Base-by-base conservation (phyloP, 2,797 vertebrate genomes). In the Petrocephalus schoutedeni region DNA sequence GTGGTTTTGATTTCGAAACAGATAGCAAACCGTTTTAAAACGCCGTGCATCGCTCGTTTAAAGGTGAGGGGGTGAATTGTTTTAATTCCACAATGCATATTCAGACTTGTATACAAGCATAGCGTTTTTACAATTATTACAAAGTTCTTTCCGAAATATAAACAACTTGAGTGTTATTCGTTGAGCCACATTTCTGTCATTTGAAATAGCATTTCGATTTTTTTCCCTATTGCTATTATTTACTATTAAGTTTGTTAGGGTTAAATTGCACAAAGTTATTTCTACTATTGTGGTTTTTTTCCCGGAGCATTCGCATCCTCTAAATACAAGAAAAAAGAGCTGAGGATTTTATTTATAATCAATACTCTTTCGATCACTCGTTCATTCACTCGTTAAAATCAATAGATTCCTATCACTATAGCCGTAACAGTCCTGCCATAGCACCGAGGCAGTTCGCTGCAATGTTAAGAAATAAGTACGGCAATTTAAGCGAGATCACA, bases 361-460 rank as follows among this genome's bases (percentile, higher is more conserved):
- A 91, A 94, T 94, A 93, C 91, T 92, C 93, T 94, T 92, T 92
- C 91, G 94, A 94, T 93, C 92, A 91, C 89, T 93, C 90, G 91
- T 93, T 92, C 90, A 92, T 91, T 93, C 92, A 94, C 28, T 71
- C 28, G 64, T 71, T 71, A 36, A 36, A 36, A 71, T 93, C 88
- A 91, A 94, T 95, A 94, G 92, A 95, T 95, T 93, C 88, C 90
- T 92, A 92, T 92, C 92, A 94, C 92, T 92, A 92, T 91, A 90
- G 91, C 90, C 71, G 90, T 89, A 92, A 94, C 92, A 90, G 91
- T 89, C 90, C 91, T 90, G 91, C 91, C 91, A 91, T 91, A 61
- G 85, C 23, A 91, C 91, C 87, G 91, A 88, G 58, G 16, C 61
- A 88, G 61, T 74, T 71, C 6, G 14, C 80, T n/a, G 16, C 84